Base-by-base conservation (phyloP, 2,113 vertebrate genomes). In the Oryzias javanicus region DNA sequence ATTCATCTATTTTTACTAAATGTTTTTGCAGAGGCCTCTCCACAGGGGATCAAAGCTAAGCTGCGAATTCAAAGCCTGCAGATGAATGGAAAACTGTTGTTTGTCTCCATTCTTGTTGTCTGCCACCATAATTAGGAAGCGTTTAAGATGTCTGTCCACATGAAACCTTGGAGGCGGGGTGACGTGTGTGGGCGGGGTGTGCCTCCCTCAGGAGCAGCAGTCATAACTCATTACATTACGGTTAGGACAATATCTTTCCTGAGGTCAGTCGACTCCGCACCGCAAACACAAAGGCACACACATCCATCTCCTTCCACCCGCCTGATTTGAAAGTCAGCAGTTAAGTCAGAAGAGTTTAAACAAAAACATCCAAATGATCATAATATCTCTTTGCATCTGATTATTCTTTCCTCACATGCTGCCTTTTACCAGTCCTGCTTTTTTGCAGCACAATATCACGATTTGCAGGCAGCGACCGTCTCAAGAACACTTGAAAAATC, bases 221-320 rank as follows among this genome's bases (percentile, higher is more conserved):
- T 86, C 84, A 88, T 70, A 80, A 85, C 80, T 80, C 80, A 79
- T 88, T 82, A 88, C 55, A 71, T 77, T 81, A 50, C 27, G 72
- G 61, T 62, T 55, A 70, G 73, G 86, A 78, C 74, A 86, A 79
- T 64, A 78, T 77, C 76, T 72, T 71, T 76, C 58, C 69, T 78
- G 20, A 64, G 82, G 73, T 86, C 78, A 81, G 59, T 75, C 67
- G 68, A 65, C 42, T 55, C 52, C 45, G 56, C 59, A 67, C 52
- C 29, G 46, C 42, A n/a, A 42, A 49, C 47, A 48, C 42, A 59
- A 49, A 19, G 7, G 6, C 19, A 51, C 48, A 22, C 46, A 47
- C 35, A 35, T 35, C 12, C 35, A 35, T 35, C 35, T 35, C 29
- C 29, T 35, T 35, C 29, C 10, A 35, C 29, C 45, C 45, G 12